A percentile compares a stretch with the other conserved stretches of the same genome.
These are phyloP conservation scores for Tribolium madens DNA, from an alignment of 1,140 invertebrate species.

Conservation along the genomic window DNA sequence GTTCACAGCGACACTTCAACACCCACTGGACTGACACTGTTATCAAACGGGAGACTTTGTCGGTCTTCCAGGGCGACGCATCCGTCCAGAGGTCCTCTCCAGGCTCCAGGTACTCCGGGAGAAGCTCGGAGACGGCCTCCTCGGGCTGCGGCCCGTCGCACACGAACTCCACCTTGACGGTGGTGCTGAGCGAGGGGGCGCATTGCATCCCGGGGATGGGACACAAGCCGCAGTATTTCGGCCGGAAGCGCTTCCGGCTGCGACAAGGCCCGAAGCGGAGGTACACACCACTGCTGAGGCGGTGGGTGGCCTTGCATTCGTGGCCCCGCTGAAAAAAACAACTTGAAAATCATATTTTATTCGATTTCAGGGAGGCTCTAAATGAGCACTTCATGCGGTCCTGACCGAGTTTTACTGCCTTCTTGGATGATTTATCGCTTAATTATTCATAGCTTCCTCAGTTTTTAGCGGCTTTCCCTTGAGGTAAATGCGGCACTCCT, in stretches of 20 bases:
- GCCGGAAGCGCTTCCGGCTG: conserved; percentile 72
- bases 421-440: conserved; percentile 35
- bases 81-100: conserved; percentile 61
- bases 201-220: conserved; percentile 69
- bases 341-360: neutral
- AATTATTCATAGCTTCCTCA: conserved; percentile 39
- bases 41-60: conserved; percentile 50
- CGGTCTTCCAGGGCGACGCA: conserved; percentile 49
- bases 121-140: conserved; percentile 54
- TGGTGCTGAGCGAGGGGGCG: conserved; percentile 71
- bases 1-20: conserved; percentile 61
- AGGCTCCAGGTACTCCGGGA: conserved; percentile 61
- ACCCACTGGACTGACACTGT: conserved; percentile 63
- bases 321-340: conserved; percentile 70
- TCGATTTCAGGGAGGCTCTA: neutral
- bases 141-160: conserved; percentile 54
- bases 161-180: conserved; percentile 68
- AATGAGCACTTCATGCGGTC: conserved; percentile 24
- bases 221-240: conserved; percentile 75
- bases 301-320: conserved; percentile 75
- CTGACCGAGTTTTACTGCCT: conserved; percentile 33
- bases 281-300: conserved; percentile 67
- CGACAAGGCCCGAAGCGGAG: conserved; percentile 74
- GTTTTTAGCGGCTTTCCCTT: conserved; percentile 29
- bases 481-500: conserved; percentile 5